Base-by-base conservation (phyloP, 2,113 vertebrate genomes). In the Glaucomys volans region DNA sequence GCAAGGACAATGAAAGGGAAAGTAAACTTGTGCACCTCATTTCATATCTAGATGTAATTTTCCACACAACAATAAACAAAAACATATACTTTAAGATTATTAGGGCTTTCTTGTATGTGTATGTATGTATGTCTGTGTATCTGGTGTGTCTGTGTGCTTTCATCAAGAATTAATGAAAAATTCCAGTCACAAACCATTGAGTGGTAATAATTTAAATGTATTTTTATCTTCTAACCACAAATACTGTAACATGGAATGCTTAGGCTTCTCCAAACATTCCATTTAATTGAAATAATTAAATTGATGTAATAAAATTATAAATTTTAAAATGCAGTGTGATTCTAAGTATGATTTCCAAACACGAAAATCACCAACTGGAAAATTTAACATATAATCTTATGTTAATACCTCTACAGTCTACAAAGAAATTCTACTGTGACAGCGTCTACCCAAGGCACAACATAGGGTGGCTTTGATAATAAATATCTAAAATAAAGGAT, bases 1-100 rank as follows among this genome's bases (percentile, higher is more conserved):
- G 97, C 96, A 97, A 97, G 97, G 97, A 98, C 97, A 98, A 97
- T 97, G 97, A 98, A 97, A 98, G 93, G 97, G 96, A 97, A 97
- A 97, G 97, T 97, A 97, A 98, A 97, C 97, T 96, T 98, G 95
- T 97, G 94, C 93, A 97, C 90, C 97, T 97, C 91, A 97, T 97
- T 96, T 97, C 94, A 97, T 95, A 95, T 96, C 93, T 97, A 96
- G 64, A 95, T 97, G 97, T 97, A 97, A 97, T 98, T 98, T 98
- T 97, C 97, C 98, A 98, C 32, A 97, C 26, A 75, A 1, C 92
- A 95, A 96, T 66, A 96, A 96, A 97, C 94, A 98, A 69, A 97
- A 97, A 97, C 96, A 97, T 47, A 97, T 62, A 97, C 69, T 96
- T 96, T 95, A 96, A 97, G 44, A 72, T 91, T 93, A 96, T 85